Evolutionary conservation across 2,113 vertebrate genomes (phyloP), one percentile per base, ranked within the genome.

Genomic region (Anser cygnoides): DNA sequence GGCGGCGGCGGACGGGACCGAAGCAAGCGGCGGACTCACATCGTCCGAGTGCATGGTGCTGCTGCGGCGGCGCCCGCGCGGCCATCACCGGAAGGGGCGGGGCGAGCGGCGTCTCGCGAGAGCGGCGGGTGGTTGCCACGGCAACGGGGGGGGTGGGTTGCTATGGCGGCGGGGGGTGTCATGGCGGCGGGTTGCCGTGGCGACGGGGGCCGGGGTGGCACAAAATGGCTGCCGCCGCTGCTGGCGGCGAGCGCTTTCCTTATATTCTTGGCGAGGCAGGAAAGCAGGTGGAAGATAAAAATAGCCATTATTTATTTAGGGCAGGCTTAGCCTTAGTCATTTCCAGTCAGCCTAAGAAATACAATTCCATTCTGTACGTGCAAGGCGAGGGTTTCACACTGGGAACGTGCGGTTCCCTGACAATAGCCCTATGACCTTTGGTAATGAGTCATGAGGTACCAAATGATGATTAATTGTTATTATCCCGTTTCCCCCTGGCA

Each of bases 41-140:
- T 96, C 96, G 63, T 96, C 97, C 6, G 97, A 96, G 8, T 97
- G 97, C 97, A 97, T 97, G 67, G 49, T 6, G 70, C 12, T 12
- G 11, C 43, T 18, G 46, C 46, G 6, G 43, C 46, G 9, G 10
- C 20, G 46, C 20, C 46, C 46, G 55, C 9, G 29, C 28, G 41
- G 31, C 59, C 59, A 62, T 62, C 14, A 37, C 59, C 59, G 59
- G 35, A 62, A 62, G 14, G 12, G 35, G 59, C 23, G 35, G 59
- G 6, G 9, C 23, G 22, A 19, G 14, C 9, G 10, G 14, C 9
- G 59, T 16, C n/a, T 61, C 59, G 59, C 59, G 59, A 61, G n/a
- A 49, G 10, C 46, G 20, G 10, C 46, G 10, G 46, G 46, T 3
- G 20, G 46, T 49, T 49, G 46, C 46, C 46, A 49, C 21, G 46